Conservation (phyloP, 1,140 invertebrate species). For the Lucilia cuprina region DNA sequence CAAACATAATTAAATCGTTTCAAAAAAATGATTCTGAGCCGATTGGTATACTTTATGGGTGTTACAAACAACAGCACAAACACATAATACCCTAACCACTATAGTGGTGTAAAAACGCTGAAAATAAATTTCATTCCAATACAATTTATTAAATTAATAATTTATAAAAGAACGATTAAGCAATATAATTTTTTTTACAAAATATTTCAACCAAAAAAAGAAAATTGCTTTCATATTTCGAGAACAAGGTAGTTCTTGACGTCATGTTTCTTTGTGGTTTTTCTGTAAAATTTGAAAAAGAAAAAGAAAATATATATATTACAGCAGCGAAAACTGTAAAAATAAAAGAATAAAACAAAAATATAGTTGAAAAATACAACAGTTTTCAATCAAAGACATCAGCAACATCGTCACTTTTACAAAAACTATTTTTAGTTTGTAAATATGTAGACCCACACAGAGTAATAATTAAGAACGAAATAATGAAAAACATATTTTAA, state of each 20-base stretch:
- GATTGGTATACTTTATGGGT: too few relatives aligned
- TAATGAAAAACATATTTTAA: not conserved
- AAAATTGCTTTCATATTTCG: slow-evolving; percentile 18
- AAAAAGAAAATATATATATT: not conserved
- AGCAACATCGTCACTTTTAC: not conserved
- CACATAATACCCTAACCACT: too few relatives aligned
- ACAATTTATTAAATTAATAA: slow-evolving; percentile 1
- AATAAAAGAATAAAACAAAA: not conserved
- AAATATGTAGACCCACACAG: not conserved
- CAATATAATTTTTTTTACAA: not conserved
- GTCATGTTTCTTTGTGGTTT: slow-evolving; percentile 16
- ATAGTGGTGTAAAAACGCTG: too few relatives aligned
- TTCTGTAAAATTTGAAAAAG: slow-evolving; percentile 2
- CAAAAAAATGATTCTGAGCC: too few relatives aligned
- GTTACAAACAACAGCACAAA: too few relatives aligned
- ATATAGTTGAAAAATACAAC: not conserved
- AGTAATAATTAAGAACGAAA: not conserved
- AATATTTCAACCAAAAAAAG: not conserved
- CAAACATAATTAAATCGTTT: too few relatives aligned
- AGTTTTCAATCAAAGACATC: slow-evolving; percentile 17
- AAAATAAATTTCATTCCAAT: not conserved
- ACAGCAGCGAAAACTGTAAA: not conserved
- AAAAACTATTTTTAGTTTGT: not conserved
- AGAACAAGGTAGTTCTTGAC: slow-evolving; percentile 37
- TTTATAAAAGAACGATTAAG: not conserved